Conservation (phyloP, 2,113 vertebrate species). For the Indicator maculatus region DNA sequence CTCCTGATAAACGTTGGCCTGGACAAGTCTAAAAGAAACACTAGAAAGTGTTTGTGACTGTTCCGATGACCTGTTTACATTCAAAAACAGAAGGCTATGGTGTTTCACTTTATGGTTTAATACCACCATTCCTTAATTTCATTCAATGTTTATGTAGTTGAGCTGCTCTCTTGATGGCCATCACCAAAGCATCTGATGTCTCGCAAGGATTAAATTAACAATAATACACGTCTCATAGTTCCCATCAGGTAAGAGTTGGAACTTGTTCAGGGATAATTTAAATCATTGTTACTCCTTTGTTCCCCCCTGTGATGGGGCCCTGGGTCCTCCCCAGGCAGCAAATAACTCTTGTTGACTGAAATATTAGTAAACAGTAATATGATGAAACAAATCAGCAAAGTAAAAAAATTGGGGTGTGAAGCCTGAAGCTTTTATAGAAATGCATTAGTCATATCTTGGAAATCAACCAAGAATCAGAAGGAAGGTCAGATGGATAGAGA, state of each 20-base stretch:
- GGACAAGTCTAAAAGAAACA: not conserved
- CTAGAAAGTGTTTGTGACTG: not conserved
- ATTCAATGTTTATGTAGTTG: not conserved
- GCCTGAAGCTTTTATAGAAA: slow-evolving; percentile 14
- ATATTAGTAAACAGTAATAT: slow-evolving; percentile 18
- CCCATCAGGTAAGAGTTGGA: not conserved
- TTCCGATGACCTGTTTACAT: not conserved
- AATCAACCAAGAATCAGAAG: slow-evolving; percentile 3
- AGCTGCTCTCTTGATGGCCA: not conserved
- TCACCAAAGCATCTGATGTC: not conserved
- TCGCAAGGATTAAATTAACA: not conserved
- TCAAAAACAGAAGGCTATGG: not conserved
- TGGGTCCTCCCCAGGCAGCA: not conserved
- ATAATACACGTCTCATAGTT: not conserved
- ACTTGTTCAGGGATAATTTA: not conserved
- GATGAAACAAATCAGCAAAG: slow-evolving; percentile 2
- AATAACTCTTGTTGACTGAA: slow-evolving; percentile 35
- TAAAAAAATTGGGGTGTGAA: slow-evolving; percentile 19
- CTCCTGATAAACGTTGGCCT: not conserved
- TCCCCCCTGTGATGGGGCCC: too few relatives aligned
- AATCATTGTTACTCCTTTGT: not conserved
- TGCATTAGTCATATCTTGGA: slow-evolving; percentile 34
- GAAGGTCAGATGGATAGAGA: not conserved
- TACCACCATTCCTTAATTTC: not conserved
- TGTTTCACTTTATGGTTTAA: not conserved